Percentiles rank a stretch among this genome's conserved stretches.
phyloP scores from a whole-genome alignment of 2,888 invertebrate genomes.

The Myopa testacea region DNA sequence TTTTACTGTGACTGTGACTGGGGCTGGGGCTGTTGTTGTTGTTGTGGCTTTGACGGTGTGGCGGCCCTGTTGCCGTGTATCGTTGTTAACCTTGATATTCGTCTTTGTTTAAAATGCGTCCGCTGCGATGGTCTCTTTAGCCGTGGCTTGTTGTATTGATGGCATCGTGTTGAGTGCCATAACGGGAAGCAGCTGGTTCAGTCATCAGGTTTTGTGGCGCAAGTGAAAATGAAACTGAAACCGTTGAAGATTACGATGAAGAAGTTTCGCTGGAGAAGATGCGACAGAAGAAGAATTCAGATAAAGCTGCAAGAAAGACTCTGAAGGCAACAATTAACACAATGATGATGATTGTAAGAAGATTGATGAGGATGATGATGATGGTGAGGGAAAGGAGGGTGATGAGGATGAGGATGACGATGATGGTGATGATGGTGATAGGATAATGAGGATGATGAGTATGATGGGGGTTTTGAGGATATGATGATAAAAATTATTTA shows the following conservation, averaged over 20 bases:
- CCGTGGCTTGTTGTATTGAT: neutral
- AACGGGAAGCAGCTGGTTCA: too few relatives aligned
- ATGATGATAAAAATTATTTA: too few relatives aligned
- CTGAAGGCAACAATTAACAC: too few relatives aligned
- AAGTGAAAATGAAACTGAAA: slow-evolving; percentile 26
- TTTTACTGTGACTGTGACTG: neutral
- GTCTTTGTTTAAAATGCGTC: neutral
- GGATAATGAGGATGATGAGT: neutral
- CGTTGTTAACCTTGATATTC: neutral
- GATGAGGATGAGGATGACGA: too few relatives aligned
- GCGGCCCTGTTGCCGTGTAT: slow-evolving; percentile 14
- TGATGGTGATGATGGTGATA: neutral
- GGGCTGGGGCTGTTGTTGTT: neutral
- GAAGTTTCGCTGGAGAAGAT: neutral
- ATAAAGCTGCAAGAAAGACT: neutral
- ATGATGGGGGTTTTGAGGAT: neutral
- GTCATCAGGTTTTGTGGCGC: neutral
- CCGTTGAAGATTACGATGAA: neutral
- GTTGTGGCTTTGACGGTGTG: neutral
- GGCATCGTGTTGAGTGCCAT: neutral
- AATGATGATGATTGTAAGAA: neutral
- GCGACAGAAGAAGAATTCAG: neutral
- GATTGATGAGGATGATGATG: neutral
- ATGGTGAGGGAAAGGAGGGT: too few relatives aligned
- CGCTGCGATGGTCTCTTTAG: too few relatives aligned